These are phyloP conservation scores for Spatulosminthurus flaviceps DNA, from an alignment of 2,888 invertebrate genomes.

Conservation along the genomic window DNA sequence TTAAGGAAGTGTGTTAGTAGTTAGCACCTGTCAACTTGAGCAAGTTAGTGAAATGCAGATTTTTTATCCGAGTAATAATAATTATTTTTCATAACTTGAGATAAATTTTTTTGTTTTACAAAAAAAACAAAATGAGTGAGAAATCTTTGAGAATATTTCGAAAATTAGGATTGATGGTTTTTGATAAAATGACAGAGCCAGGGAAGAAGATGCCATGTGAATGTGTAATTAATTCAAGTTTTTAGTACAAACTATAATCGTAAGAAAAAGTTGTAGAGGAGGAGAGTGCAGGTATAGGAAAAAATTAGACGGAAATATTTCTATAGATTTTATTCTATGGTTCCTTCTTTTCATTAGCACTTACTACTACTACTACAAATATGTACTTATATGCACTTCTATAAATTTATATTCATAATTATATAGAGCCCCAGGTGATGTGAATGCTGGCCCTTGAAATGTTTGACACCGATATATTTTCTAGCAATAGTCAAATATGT, in stretches of 20 bases:
- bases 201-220: not conserved
- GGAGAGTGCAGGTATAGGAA: not conserved
- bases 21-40: too few species aligned
- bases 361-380: not conserved
- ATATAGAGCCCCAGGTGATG: too few species aligned
- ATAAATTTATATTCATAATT: too few species aligned
- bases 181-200: not conserved
- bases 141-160: conserved; percentile 3
- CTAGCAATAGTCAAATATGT: too few species aligned
- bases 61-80: too few species aligned
- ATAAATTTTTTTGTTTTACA: too few species aligned
- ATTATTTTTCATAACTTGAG: too few species aligned
- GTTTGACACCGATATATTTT: too few species aligned
- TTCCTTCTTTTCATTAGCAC: conserved; percentile 25
- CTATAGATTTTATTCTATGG: conserved; percentile 28
- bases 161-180: not conserved
- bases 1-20: too few species aligned
- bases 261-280: not conserved
- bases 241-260: not conserved
- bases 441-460: too few species aligned
- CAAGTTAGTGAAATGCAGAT: too few species aligned
- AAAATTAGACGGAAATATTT: conserved; percentile 9
- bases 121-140: not conserved
- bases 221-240: not conserved
- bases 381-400: too few species aligned